A percentile compares a stretch with the other conserved stretches of the same genome.
Conservation (phyloP, 2,113 vertebrate species). For the Neolamprologus kungweensis region DNA sequence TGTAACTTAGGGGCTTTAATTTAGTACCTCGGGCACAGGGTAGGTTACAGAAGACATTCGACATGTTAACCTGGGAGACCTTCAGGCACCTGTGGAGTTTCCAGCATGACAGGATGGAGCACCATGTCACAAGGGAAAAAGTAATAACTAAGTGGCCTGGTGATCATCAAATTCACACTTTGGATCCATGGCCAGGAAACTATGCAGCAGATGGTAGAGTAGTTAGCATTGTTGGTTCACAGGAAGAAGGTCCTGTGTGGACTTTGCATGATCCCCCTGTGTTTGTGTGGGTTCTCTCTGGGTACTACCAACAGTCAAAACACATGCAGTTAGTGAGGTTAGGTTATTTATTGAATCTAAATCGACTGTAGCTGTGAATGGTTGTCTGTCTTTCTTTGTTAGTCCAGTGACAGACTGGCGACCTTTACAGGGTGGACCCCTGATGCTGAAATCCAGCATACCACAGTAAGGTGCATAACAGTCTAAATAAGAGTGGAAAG, state of each 20-base stretch:
- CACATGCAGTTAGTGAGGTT: fast-evolving
- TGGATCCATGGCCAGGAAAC: background rate
- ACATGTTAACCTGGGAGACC: background rate
- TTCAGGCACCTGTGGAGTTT: background rate
- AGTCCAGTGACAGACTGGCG: background rate
- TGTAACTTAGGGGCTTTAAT: background rate
- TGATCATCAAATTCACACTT: background rate
- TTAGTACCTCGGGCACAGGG: fast-evolving
- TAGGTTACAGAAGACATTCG: fast-evolving
- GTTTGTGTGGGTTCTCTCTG: background rate
- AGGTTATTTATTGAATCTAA: background rate
- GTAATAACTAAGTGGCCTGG: background rate
- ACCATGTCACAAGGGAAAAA: background rate
- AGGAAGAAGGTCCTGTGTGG: background rate
- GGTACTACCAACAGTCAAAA: background rate
- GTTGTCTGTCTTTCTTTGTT: background rate
- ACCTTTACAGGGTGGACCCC: background rate
- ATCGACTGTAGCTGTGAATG: background rate
- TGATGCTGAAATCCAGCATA: background rate
- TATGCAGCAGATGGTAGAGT: background rate
- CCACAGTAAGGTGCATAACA: background rate
- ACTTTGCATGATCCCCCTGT: background rate
- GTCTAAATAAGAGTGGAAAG: background rate
- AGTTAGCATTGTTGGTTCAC: background rate
- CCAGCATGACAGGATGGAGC: background rate